These are phyloP conservation scores for Andrena praecox DNA, from an alignment of 2,888 invertebrate genomes.

Conservation along the genomic window DNA sequence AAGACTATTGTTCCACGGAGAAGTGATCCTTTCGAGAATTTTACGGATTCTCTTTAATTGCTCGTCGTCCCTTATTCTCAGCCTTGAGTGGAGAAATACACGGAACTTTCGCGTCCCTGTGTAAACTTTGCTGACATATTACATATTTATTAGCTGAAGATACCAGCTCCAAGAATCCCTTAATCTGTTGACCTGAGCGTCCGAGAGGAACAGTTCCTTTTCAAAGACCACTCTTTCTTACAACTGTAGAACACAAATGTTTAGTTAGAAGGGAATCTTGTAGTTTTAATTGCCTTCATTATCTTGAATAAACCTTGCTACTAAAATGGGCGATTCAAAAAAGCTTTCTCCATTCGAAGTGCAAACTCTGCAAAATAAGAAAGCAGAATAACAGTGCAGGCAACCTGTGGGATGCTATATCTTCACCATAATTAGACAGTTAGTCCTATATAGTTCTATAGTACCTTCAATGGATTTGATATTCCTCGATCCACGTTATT, in stretches of 20 bases:
- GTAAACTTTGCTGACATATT: constrained; percentile 1
- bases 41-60: constrained; percentile 18
- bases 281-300: constrained; percentile 1
- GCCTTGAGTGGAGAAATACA: not conserved
- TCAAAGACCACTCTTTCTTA: not conserved
- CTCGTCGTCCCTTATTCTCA: not conserved
- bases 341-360: too few relatives aligned
- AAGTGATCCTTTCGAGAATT: constrained; percentile 8
- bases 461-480: too few relatives aligned
- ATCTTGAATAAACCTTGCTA: too few relatives aligned
- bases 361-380: too few relatives aligned
- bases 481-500: too few relatives aligned
- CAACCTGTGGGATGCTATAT: too few relatives aligned
- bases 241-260: not conserved
- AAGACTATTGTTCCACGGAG: constrained; percentile 21
- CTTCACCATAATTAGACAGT: too few relatives aligned
- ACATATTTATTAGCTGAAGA: not conserved
- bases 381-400: too few relatives aligned
- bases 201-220: not conserved
- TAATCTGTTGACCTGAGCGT: not conserved
- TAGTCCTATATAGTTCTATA: too few relatives aligned
- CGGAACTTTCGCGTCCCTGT: not conserved
- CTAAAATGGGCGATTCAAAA: too few relatives aligned
- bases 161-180: not conserved
- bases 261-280: too few relatives aligned